Conservation (phyloP, 2,888 invertebrate species). For the Watsonalla binaria region DNA sequence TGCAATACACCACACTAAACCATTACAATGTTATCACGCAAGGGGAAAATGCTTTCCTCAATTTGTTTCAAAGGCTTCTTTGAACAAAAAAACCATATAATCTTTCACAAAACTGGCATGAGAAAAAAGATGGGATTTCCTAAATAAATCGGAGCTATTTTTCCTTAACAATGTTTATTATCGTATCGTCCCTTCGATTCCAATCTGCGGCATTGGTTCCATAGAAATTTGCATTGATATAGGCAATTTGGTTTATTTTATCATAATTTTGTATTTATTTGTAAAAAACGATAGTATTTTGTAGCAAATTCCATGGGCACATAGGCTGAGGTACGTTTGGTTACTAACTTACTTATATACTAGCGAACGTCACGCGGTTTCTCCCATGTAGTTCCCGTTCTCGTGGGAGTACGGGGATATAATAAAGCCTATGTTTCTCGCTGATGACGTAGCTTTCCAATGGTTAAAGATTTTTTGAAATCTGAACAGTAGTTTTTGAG, state of each 20-base stretch:
- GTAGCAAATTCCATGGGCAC: no score
- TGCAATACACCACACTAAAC: background rate
- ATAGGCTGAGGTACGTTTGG: no score
- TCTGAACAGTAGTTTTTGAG: no score
- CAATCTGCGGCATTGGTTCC: conserved; percentile 46
- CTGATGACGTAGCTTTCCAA: no score
- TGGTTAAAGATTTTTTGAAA: no score
- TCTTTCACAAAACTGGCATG: background rate
- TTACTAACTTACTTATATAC: no score
- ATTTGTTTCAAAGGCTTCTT: background rate
- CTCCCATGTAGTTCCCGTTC: no score
- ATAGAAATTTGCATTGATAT: conserved; percentile 29
- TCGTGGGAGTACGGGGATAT: no score
- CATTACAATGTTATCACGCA: background rate
- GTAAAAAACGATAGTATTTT: no score
- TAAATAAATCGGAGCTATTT: conserved; percentile 14
- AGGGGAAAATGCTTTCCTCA: background rate
- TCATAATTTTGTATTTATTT: background rate
- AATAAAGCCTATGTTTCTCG: no score
- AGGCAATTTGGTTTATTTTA: conserved; percentile 14
- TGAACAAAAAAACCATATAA: conserved; percentile 2
- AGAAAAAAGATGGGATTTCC: conserved; percentile 3
- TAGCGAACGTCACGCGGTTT: no score
- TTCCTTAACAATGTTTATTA: conserved; percentile 8
- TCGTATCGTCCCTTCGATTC: conserved; percentile 33